Conservation (phyloP, 1,140 invertebrate species). For the Cydia pomonella region DNA sequence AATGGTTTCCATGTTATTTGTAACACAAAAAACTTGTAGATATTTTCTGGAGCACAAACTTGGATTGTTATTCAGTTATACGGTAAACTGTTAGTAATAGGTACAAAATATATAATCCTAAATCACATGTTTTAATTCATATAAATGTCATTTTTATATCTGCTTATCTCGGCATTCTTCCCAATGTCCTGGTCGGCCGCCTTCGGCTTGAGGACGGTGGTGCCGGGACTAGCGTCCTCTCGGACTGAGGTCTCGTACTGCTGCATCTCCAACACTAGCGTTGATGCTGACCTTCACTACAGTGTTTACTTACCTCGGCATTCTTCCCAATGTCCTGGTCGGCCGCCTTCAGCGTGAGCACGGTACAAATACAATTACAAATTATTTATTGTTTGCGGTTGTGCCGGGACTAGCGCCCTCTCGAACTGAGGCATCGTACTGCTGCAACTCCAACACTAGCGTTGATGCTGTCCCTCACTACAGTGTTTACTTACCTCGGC, state of each 20-base stretch:
- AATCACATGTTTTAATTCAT: no score
- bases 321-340: conserved; percentile 96
- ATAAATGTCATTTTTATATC: no score
- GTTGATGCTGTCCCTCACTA: no score
- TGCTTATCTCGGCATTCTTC: conserved; percentile 88
- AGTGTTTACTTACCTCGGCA: conserved; percentile 87
- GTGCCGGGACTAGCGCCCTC: conserved; percentile 94
- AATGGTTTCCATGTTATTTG: neutral
- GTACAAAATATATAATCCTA: no score
- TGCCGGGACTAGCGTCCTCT: conserved; percentile 93
- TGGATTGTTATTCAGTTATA: no score
- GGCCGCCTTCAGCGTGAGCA: conserved; percentile 94
- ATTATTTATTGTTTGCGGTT: no score
- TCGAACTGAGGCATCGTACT: conserved; percentile 92
- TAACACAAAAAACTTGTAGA: neutral
- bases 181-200: conserved; percentile 96
- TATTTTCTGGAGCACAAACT: no score
- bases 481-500: no score
- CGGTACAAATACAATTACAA: no score
- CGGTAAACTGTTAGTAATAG: neutral
- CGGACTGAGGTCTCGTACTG: conserved; percentile 92
- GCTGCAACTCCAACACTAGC: conserved; percentile 93
- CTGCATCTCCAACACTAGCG: conserved; percentile 93
- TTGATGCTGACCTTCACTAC: no score
- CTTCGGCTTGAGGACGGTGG: conserved; percentile 93